Percentiles rank a stretch among this genome's conserved stretches.
phyloP scores from a whole-genome alignment of 2,797 vertebrate species.

The Crocodylus rhombifer region DNA sequence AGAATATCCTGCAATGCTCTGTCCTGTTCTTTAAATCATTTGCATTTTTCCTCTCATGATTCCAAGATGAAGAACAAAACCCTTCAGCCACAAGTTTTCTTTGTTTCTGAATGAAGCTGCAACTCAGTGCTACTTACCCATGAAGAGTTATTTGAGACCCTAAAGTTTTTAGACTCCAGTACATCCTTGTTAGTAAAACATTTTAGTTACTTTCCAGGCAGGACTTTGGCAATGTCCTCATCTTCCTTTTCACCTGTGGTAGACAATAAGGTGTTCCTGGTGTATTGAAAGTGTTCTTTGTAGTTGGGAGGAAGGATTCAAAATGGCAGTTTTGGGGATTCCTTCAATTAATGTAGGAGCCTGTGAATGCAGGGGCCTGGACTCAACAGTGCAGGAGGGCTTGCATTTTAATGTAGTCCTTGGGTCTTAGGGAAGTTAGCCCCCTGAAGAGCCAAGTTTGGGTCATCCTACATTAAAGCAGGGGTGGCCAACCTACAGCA shows the following conservation, averaged over 20 bases:
- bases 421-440: neutral
- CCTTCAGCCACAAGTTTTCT: neutral
- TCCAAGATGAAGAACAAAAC: neutral
- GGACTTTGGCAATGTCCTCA: too few species aligned
- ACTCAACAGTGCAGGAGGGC: too few species aligned
- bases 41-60: neutral
- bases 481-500: too few species aligned
- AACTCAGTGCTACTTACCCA: neutral
- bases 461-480: neutral
- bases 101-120: neutral
- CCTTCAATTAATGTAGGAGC: too few species aligned
- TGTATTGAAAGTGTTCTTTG: too few species aligned
- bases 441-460: neutral
- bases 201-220: neutral
- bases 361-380: too few species aligned
- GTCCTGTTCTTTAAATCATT: neutral
- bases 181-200: neutral
- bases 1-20: neutral
- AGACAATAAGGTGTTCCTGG: too few species aligned
- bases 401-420: neutral
- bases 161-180: neutral
- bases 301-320: too few species aligned
- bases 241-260: too few species aligned
- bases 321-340: too few species aligned
- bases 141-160: neutral